phyloP scores from a whole-genome alignment of 2,113 vertebrate species.

The Casuarius casuarius region DNA sequence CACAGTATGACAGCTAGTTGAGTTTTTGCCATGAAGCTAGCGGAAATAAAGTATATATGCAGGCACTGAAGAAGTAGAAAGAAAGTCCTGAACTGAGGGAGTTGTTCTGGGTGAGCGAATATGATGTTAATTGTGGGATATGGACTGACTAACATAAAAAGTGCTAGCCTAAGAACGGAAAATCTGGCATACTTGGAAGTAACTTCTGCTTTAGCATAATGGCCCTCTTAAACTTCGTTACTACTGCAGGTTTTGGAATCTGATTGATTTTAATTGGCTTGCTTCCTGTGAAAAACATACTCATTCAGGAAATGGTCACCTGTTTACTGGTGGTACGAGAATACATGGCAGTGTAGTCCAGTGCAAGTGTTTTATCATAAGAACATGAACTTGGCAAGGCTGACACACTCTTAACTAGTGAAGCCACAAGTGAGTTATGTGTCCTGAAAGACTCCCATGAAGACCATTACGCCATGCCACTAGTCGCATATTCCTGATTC shows the following conservation, averaged over 20 bases:
- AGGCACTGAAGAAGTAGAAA: neutral
- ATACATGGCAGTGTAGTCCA: neutral
- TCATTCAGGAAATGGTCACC: neutral
- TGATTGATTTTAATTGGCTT: constrained; percentile 16
- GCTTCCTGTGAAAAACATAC: neutral
- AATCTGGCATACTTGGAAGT: neutral
- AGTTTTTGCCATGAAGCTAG: neutral
- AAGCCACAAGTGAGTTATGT: constrained; percentile 8
- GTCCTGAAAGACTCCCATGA: neutral
- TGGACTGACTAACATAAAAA: neutral
- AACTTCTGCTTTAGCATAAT: neutral
- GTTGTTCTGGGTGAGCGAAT: neutral
- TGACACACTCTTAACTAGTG: neutral
- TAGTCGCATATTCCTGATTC: neutral
- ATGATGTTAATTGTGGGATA: neutral
- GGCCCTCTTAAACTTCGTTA: neutral
- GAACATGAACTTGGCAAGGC: neutral
- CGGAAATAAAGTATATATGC: neutral
- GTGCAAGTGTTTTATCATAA: neutral
- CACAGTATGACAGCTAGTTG: neutral
- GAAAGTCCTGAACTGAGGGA: neutral
- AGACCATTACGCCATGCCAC: neutral
- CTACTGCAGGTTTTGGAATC: neutral
- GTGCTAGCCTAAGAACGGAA: neutral
- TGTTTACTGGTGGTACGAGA: neutral